Evolutionary conservation across 2,797 vertebrate species (phyloP).

Genomic region (Lacerta viridis): DNA sequence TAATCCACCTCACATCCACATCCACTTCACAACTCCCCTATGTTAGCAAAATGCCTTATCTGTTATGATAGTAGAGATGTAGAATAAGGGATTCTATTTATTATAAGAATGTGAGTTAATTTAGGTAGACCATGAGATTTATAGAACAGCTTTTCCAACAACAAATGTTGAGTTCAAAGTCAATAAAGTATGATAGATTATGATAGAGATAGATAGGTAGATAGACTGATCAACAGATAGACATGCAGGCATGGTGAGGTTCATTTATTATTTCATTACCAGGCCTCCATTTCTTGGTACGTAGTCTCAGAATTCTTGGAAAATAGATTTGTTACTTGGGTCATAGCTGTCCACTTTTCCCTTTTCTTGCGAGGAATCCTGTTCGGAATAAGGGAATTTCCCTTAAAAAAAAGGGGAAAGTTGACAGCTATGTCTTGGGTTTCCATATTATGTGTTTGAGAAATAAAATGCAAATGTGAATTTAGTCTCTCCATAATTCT

Average conservation of each 20-base stretch:
- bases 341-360: too few relatives aligned
- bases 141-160: neutral
- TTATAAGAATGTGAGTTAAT: neutral
- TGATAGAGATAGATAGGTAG: neutral
- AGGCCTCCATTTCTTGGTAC: neutral
- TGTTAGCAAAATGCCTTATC: neutral
- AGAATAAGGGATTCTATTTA: neutral
- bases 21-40: neutral
- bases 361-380: too few relatives aligned
- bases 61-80: neutral
- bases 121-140: neutral
- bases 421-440: neutral
- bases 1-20: neutral
- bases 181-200: neutral
- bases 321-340: neutral
- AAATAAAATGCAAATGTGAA: constrained; percentile 39
- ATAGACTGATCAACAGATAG: neutral
- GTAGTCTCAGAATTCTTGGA: neutral
- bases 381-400: too few relatives aligned
- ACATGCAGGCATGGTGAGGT: neutral
- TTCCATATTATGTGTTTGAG: neutral
- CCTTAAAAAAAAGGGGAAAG: too few relatives aligned
- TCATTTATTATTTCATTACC: neutral
- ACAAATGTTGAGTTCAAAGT: too few relatives aligned
- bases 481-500: neutral